Conservation (phyloP, 1,140 invertebrate genomes). For the Drosophila carrolli region DNA sequence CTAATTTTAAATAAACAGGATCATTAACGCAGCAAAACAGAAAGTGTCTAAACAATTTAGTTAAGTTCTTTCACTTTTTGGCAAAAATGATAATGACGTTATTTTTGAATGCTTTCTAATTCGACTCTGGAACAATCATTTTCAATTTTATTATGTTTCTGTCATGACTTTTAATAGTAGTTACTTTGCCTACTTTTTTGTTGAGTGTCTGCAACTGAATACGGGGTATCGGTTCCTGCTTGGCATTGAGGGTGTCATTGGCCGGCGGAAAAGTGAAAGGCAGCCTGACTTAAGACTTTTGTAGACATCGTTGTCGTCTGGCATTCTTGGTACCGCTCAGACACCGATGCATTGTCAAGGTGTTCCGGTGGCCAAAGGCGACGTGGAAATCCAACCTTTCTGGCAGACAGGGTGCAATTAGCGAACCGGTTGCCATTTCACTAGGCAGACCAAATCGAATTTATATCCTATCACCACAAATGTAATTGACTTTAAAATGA, state of each 20-base stretch:
- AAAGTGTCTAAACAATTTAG: background rate
- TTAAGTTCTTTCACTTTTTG: background rate
- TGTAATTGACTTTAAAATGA: background rate
- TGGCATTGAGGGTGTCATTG: conserved; percentile 81
- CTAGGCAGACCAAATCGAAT: background rate
- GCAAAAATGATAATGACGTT: background rate
- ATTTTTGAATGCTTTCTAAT: no score
- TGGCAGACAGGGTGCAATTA: conserved; percentile 38
- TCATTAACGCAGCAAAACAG: background rate
- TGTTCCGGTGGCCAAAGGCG: conserved; percentile 29
- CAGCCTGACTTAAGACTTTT: conserved; percentile 48
- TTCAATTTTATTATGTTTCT: background rate
- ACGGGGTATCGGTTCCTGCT: conserved; percentile 64
- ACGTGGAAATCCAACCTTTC: conserved; percentile 26
- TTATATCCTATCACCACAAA: background rate
- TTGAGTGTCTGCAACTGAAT: conserved; percentile 15
- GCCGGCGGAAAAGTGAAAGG: conserved; percentile 77
- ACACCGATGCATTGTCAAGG: conserved; percentile 66
- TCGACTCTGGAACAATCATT: no score
- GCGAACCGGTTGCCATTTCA: conserved; percentile 62
- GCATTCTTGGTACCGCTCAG: conserved; percentile 50
- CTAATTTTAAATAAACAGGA: no score
- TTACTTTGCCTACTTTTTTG: background rate
- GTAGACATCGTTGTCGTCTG: conserved; percentile 51
- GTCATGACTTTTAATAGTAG: no score